Evolutionary conservation across 1,140 invertebrate genomes (phyloP).

Genomic region (Aphaenogaster floridana): DNA sequence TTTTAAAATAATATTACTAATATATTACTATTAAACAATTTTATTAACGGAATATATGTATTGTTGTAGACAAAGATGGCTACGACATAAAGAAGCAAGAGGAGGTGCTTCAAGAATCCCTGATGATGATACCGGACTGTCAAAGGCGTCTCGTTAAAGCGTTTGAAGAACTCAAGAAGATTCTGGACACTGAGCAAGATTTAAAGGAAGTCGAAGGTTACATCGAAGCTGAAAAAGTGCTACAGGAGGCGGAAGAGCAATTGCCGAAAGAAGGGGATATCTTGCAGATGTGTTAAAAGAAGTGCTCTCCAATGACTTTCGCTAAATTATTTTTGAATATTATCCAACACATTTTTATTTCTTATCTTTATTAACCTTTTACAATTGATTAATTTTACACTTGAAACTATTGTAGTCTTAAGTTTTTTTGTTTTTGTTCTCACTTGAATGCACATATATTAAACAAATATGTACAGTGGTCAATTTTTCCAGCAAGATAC

Average conservation of each 20-base stretch:
- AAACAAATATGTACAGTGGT: constrained; percentile 62
- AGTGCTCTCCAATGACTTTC: constrained; percentile 6
- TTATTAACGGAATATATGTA: constrained; percentile 5
- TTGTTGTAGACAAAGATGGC: constrained; percentile 91
- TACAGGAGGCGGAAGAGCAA: constrained; percentile 91
- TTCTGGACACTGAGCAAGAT: constrained; percentile 92
- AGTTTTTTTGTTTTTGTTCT: not conserved
- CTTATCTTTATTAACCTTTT: constrained; percentile 50
- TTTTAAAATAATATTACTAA: not conserved
- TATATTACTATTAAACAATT: not conserved
- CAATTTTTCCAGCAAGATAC: constrained; percentile 39
- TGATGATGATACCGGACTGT: constrained; percentile 96
- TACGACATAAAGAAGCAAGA: constrained; percentile 95
- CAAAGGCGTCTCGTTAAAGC: constrained; percentile 93
- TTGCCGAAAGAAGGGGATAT: constrained; percentile 84
- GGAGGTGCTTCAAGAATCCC: constrained; percentile 94
- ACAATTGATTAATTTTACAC: constrained; percentile 60
- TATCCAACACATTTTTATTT: constrained; percentile 51
- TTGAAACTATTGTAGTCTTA: constrained; percentile 37
- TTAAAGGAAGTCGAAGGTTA: constrained; percentile 92
- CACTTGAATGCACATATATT: constrained; percentile 18
- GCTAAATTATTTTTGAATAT: constrained; percentile 26
- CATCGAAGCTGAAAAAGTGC: constrained; percentile 89
- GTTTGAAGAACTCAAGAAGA: constrained; percentile 91
- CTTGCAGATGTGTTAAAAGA: constrained; percentile 78